Base-by-base conservation (phyloP, 2,113 vertebrate genomes). In the Rutilus rutilus region DNA sequence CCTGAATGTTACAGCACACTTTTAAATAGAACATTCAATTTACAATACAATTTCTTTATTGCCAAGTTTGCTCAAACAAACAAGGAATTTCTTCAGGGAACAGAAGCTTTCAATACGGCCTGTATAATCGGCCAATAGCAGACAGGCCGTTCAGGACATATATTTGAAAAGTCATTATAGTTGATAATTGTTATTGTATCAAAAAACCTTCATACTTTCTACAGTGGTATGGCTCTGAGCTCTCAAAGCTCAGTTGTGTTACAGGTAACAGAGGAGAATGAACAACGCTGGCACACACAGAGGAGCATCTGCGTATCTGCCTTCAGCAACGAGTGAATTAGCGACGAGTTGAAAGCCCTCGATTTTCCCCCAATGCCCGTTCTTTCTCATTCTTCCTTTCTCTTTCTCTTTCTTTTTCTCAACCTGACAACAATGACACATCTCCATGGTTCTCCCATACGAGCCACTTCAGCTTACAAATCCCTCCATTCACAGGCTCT, bases 401-500 rank as follows among this genome's bases (percentile, higher is more conserved):
- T 69, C 67, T 86, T 36, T 73, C 60, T 69, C 59, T 80, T 50
- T 67, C 62, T 67, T 50, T 90, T 77, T 9, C 42, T 45, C 11
- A 73, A 33, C 14, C 21, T 27, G 30, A 73, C 47, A 83, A 62
- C 60, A 87, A 82, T 78, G 25, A 27, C 54, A 73, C 47, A 84
- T 86, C 71, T 84, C 80, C 82, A 87, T 71, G 33, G 85, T 57
- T 83, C 84, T 82, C 57, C 39, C 57, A 57, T 86, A 47, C 79
- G 85, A 84, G 81, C 73, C 75, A 86, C 85, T 84, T 77, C 57
- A 84, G 82, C 82, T 71, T 76, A 85, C 64, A 88, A 88, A 85
- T 83, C 82, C 75, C 73, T 74, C 78, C 54, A 67, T 90, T 88
- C 85, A 88, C n/a, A 85, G 39, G 36, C 67, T 73, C 36, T 78